A percentile compares a stretch with the other conserved stretches of the same genome.
Conservation (phyloP, 2,113 vertebrate species). For the Pomatostomus ruficeps region DNA sequence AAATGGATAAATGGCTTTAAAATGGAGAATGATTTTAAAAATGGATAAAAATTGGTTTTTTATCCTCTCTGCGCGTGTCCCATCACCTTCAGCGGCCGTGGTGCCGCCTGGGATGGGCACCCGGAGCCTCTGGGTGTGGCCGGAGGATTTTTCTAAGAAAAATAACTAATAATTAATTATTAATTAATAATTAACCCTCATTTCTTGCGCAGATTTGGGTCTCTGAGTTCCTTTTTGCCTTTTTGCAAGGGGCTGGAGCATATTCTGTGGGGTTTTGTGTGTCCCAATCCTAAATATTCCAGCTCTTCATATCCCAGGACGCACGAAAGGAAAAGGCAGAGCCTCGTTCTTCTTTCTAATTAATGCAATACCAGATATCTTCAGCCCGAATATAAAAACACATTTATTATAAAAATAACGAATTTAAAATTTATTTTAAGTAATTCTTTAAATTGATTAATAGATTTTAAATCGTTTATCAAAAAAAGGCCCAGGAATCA, state of each 20-base stretch:
- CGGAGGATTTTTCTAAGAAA: neutral
- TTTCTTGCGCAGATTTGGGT: neutral
- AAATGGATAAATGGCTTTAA: no score
- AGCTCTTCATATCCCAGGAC: neutral
- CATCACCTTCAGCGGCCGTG: neutral
- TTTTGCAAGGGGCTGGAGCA: neutral
- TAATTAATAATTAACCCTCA: neutral
- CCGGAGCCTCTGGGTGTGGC: neutral
- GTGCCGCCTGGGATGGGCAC: neutral
- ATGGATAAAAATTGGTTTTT: neutral
- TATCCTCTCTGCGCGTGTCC: fast-evolving
- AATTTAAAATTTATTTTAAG: no score
- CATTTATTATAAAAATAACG: no score
- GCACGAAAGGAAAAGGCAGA: neutral
- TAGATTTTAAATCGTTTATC: no score
- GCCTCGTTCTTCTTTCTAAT: neutral
- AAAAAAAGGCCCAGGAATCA: neutral
- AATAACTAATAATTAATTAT: no score
- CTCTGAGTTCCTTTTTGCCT: neutral
- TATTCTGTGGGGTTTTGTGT: neutral
- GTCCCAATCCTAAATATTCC: neutral
- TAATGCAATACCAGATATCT: neutral
- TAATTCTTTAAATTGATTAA: no score
- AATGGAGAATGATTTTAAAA: no score
- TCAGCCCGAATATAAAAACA: neutral